Percentiles rank a stretch among this genome's conserved stretches.
phyloP scores from a whole-genome alignment of 1,140 invertebrate species.

The Helicorthomorpha holstii region DNA sequence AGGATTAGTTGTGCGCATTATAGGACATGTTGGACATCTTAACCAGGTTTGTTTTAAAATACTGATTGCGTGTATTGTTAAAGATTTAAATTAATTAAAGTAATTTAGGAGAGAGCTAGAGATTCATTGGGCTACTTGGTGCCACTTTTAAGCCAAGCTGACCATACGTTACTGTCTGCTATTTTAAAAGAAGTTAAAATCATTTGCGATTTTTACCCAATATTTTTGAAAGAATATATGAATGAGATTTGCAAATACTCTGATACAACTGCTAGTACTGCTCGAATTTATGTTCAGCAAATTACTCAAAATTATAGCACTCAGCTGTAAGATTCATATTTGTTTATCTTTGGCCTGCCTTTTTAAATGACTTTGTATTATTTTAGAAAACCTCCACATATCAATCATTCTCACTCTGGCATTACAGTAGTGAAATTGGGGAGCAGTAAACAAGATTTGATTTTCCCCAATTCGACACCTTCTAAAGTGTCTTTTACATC shows the following conservation, averaged over 20 bases:
- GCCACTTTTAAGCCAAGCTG: conserved; percentile 46
- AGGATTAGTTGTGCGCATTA: conserved; percentile 24
- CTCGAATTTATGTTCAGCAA: conserved; percentile 28
- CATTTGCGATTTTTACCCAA: conserved; percentile 53
- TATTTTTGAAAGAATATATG: conserved; percentile 55
- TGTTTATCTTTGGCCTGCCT: not conserved
- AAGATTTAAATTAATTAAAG: not conserved
- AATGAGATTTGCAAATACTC: conserved; percentile 46
- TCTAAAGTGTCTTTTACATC: not conserved
- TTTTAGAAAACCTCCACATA: conserved; percentile 21
- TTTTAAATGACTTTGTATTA: conserved; percentile 5
- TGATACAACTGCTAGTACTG: conserved; percentile 27
- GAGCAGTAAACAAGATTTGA: conserved; percentile 24
- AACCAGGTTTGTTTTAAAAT: conserved; percentile 17
- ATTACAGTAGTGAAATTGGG: conserved; percentile 58
- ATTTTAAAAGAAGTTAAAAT: conserved; percentile 56
- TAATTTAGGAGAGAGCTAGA: conserved; percentile 44
- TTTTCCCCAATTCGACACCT: not conserved
- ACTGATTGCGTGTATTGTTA: not conserved
- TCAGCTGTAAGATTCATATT: not conserved
- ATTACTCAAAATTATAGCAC: conserved; percentile 22
- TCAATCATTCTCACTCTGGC: conserved; percentile 48
- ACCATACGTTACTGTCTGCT: conserved; percentile 45
- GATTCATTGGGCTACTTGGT: conserved; percentile 61
- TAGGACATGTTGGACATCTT: conserved; percentile 25